Conservation (phyloP, 2,888 invertebrate species). For the Eupithecia pulchellata region DNA sequence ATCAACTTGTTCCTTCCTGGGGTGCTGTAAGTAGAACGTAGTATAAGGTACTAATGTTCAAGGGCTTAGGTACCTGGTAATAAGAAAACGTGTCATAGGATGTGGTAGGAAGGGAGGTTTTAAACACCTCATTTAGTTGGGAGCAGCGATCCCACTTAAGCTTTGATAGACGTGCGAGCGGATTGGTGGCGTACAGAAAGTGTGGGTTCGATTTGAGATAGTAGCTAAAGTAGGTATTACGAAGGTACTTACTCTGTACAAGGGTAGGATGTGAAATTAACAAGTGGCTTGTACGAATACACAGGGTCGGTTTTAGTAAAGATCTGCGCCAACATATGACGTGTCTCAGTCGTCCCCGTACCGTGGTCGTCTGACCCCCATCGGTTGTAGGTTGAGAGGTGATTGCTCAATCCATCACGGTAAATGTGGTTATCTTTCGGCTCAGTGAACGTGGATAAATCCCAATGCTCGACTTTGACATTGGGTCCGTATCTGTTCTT, state of each 20-base stretch:
- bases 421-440: conserved; percentile 82
- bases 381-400: conserved; percentile 77
- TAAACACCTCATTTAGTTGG: too few relatives aligned
- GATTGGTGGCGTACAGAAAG: not conserved
- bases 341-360: conserved; percentile 74
- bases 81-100: too few relatives aligned
- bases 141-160: too few relatives aligned
- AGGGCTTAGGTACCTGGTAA: too few relatives aligned
- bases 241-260: conserved; percentile 74
- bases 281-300: conserved; percentile 76
- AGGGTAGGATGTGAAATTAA: conserved; percentile 79
- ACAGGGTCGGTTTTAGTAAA: conserved; percentile 71
- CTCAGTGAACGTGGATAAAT: conserved; percentile 67
- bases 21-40: conserved; percentile 55
- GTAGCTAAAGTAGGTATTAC: not conserved
- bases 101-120: too few relatives aligned
- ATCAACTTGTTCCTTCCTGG: conserved; percentile 76
- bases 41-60: not conserved
- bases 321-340: conserved; percentile 77
- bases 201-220: not conserved
- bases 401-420: conserved; percentile 74
- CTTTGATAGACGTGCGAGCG: too few relatives aligned
- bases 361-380: conserved; percentile 73
- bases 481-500: conserved; percentile 71
- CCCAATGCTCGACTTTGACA: conserved; percentile 80